phyloP scores from a whole-genome alignment of 2,797 vertebrate species.

The Choloepus didactylus region DNA sequence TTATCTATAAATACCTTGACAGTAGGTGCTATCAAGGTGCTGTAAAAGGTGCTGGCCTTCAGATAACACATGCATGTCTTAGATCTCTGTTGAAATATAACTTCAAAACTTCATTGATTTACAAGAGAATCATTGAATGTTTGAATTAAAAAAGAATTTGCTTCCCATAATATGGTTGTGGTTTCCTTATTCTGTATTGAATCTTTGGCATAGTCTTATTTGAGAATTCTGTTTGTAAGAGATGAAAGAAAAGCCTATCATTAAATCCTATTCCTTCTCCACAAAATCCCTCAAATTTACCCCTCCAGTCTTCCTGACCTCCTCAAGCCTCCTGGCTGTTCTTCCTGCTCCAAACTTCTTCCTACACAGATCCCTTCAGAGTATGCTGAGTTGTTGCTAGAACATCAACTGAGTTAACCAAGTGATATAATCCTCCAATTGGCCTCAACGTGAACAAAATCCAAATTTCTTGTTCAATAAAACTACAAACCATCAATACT shows the following conservation, averaged over 20 bases:
- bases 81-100: constrained; percentile 30
- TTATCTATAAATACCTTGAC: constrained; percentile 84
- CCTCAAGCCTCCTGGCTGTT: background rate
- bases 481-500: constrained; percentile 26
- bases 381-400: background rate
- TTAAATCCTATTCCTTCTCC: background rate
- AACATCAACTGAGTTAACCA: constrained; percentile 36
- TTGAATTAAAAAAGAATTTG: constrained; percentile 43
- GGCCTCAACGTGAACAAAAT: background rate
- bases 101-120: background rate
- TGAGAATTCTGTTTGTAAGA: background rate
- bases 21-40: constrained; percentile 76
- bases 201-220: background rate
- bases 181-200: background rate
- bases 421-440: background rate
- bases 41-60: constrained; percentile 82
- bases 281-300: constrained; percentile 44
- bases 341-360: constrained; percentile 23
- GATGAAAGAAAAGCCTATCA: constrained; percentile 45
- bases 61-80: constrained; percentile 68
- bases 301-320: background rate
- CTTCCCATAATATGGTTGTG: constrained; percentile 7
- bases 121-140: background rate
- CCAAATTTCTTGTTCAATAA: background rate
- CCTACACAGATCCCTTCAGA: constrained; percentile 6